Conservation (phyloP, 2,113 vertebrate species). For the Tupaia tana region DNA sequence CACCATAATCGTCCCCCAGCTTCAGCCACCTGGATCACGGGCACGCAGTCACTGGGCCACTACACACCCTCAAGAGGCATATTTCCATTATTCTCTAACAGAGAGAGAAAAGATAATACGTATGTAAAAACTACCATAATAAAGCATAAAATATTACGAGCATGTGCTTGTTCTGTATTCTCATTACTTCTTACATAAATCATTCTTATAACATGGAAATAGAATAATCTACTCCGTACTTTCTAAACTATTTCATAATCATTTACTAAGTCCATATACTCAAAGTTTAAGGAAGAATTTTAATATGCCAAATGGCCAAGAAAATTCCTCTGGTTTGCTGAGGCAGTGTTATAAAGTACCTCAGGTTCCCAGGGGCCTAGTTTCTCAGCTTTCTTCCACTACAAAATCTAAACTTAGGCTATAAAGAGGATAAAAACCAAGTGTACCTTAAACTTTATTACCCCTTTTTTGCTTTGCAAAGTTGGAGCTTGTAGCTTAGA, state of each 20-base stretch:
- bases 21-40: too few species aligned
- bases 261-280: not conserved
- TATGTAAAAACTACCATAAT: not conserved
- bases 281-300: constrained; percentile 34
- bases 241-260: not conserved
- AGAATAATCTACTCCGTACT: not conserved
- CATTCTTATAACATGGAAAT: not conserved
- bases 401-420: not conserved
- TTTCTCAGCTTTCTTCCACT: not conserved
- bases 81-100: not conserved
- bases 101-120: not conserved
- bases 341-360: not conserved
- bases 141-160: not conserved
- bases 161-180: not conserved
- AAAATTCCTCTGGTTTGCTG: not conserved
- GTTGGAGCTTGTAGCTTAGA: not conserved
- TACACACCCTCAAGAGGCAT: not conserved
- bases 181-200: not conserved
- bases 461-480: not conserved
- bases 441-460: not conserved
- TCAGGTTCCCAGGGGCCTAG: not conserved
- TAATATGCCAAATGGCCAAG: not conserved
- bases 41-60: too few species aligned
- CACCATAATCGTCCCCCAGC: too few species aligned
- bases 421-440: not conserved